Evolutionary conservation across 2,797 vertebrate species (phyloP).

Genomic region (Staurois parvus): DNA sequence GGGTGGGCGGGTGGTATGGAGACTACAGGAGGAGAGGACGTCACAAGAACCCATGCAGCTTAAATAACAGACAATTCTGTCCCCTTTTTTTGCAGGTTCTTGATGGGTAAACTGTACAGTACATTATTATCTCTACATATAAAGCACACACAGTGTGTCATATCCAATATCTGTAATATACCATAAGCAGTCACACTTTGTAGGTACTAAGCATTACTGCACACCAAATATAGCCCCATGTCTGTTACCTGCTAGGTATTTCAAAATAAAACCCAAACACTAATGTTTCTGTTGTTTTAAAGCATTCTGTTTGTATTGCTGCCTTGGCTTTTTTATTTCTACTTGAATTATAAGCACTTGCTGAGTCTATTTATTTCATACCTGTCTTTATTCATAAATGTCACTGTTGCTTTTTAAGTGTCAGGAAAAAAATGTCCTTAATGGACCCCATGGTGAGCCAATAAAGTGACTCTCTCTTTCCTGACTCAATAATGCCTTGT

Average conservation of each 20-base stretch:
- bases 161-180: too few relatives aligned
- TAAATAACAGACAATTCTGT: too few relatives aligned
- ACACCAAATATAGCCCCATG: too few relatives aligned
- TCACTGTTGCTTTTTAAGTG: conserved; percentile 21
- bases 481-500: conserved; percentile 68
- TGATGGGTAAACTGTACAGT: too few relatives aligned
- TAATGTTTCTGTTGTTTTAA: background rate
- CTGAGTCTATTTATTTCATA: background rate
- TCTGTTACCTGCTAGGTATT: background rate
- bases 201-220: too few relatives aligned
- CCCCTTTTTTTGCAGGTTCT: too few relatives aligned
- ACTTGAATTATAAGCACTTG: conserved; percentile 4
- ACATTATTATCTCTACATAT: too few relatives aligned
- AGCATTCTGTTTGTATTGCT: background rate
- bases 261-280: background rate
- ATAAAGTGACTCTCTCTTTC: conserved; percentile 68
- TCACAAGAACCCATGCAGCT: too few relatives aligned
- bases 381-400: conserved; percentile 19
- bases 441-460: conserved; percentile 47
- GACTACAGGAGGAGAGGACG: too few relatives aligned
- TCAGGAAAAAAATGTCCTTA: conserved; percentile 33
- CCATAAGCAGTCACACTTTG: too few relatives aligned
- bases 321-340: background rate
- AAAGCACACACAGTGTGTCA: too few relatives aligned
- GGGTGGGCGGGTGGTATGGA: too few relatives aligned